phyloP scores from a whole-genome alignment of 2,113 vertebrate species.

The Elgaria multicarinata region DNA sequence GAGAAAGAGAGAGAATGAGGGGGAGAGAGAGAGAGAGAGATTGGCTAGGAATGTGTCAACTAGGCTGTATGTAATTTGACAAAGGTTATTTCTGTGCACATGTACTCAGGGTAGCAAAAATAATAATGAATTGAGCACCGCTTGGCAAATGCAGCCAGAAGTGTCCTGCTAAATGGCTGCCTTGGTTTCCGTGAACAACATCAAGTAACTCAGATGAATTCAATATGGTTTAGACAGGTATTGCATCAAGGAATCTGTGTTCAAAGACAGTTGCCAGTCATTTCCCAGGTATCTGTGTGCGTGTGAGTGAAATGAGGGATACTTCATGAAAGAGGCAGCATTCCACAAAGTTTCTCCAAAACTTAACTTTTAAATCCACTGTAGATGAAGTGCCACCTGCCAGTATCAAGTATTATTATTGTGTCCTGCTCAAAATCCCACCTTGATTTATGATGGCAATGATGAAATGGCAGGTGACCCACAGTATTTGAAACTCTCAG shows the following conservation, averaged over 20 bases:
- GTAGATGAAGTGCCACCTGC: background rate
- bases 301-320: background rate
- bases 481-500: background rate
- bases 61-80: background rate
- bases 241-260: slow-evolving; percentile 11
- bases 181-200: background rate
- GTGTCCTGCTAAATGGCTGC: background rate
- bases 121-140: background rate
- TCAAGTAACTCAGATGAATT: slow-evolving; percentile 25
- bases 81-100: slow-evolving; percentile 23
- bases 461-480: background rate
- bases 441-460: background rate
- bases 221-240: slow-evolving; percentile 15
- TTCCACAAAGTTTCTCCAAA: slow-evolving; percentile 29
- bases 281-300: background rate
- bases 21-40: background rate
- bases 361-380: background rate
- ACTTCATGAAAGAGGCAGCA: background rate
- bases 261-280: slow-evolving; percentile 25
- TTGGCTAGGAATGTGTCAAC: background rate
- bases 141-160: slow-evolving; percentile 3
- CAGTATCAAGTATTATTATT: background rate
- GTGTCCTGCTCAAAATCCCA: background rate
- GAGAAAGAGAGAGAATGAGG: no score
- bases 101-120: slow-evolving; percentile 1